Evolutionary conservation across 2,888 invertebrate genomes (phyloP), one percentile per base, ranked within the genome.

Genomic region (Dryobotodes eremita): DNA sequence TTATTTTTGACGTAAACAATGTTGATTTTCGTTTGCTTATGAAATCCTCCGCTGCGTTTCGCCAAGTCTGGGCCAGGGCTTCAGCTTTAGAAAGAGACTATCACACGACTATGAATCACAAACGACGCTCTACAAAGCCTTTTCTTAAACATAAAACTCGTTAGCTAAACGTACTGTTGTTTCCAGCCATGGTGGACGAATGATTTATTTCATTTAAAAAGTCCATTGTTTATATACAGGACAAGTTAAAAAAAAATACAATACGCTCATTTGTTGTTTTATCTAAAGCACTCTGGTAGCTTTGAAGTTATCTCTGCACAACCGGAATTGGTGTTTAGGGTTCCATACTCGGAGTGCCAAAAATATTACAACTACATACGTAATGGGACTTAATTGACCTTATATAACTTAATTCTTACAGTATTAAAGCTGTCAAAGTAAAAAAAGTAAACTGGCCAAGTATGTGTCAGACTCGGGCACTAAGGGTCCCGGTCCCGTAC

Each of bases 191-290:
- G 17, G 42, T 79, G 55, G 4, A 17, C 0, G 31, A 82, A 70
- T 77, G 77, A 50, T 48, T 13, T 42, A 23, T 17, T 26, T 77
- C 0, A 48, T 36, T 42, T 26, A 5, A 61, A 48, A 55, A 36
- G 3, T 1, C 3, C 26, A 46, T 79, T 50, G 70, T 42, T 15
- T n/a, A 5, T 13, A 17, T 26, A 26, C 15, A 36, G 23, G 48
- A 23, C 26, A 42, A 55, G 31, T 84, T 75, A 57, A 31, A 46
- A 75, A 82, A 57, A 53, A 53, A 42, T 26, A 82, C 59, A 84
- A 53, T 61, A 75, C 8, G 17, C 17, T 53, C 50, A 31, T 53
- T 80, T 75, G 55, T 61, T 64, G 48, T 13, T 20, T 73, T 79
- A 79, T 79, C 74, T 10, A 73, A 73, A 55, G 50, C 23, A 8